Percentiles rank a stretch among this genome's conserved stretches.
Conservation (phyloP, 2,888 invertebrate species). For the Chymomyza amoena region DNA sequence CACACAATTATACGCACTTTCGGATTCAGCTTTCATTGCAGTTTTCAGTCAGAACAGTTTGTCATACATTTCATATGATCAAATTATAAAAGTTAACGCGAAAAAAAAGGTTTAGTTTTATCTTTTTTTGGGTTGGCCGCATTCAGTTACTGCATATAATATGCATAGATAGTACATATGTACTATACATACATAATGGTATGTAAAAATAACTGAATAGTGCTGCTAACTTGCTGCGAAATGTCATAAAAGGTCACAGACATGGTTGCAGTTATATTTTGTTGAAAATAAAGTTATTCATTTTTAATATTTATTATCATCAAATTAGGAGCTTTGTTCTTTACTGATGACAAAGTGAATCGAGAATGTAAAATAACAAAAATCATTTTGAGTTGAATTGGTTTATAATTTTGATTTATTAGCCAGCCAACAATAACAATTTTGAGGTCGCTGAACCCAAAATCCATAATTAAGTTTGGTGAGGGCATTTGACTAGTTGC, state of each 20-base stretch:
- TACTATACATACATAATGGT: neutral
- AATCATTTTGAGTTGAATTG: neutral
- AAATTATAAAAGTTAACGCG: slow-evolving; percentile 61
- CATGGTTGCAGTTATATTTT: slow-evolving; percentile 9
- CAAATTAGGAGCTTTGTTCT: neutral
- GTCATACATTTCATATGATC: slow-evolving; percentile 36
- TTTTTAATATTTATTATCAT: slow-evolving; percentile 28
- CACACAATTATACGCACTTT: slow-evolving; percentile 63
- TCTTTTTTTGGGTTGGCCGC: slow-evolving; percentile 30
- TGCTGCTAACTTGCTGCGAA: slow-evolving; percentile 14
- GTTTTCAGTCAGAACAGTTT: neutral
- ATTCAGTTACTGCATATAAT: slow-evolving; percentile 11
- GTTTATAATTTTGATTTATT: too few relatives aligned
- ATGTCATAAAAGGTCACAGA: slow-evolving; percentile 22
- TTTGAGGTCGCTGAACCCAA: too few relatives aligned
- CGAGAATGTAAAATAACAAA: neutral
- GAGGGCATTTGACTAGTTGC: too few relatives aligned
- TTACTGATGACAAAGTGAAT: neutral
- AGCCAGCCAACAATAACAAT: too few relatives aligned
- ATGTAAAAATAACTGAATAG: slow-evolving; percentile 29
- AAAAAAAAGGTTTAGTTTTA: slow-evolving; percentile 39
- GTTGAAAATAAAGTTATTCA: slow-evolving; percentile 6
- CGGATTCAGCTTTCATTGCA: neutral
- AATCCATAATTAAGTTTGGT: too few relatives aligned
- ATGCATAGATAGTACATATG: neutral